Evolutionary conservation across 2,113 vertebrate genomes (phyloP).

Genomic region (Neogale vison): DNA sequence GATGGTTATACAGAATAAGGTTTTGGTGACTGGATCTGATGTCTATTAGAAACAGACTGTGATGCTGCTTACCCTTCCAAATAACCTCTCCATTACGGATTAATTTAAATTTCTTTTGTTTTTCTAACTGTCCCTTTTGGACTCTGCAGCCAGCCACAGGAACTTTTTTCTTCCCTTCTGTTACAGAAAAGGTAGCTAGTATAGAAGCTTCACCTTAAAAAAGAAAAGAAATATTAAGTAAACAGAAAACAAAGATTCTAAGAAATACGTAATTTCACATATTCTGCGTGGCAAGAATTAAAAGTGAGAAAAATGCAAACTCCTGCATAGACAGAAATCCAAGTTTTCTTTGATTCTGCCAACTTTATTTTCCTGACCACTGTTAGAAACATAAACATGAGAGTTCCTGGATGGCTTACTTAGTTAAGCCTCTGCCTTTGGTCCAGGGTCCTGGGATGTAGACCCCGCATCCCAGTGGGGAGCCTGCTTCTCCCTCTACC

Average conservation of each 20-base stretch:
- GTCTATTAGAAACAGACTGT: background rate
- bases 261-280: background rate
- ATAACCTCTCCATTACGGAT: constrained; percentile 84
- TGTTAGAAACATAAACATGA: background rate
- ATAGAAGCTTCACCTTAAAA: constrained; percentile 91
- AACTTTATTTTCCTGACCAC: constrained; percentile 13
- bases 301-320: background rate
- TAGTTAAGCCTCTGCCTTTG: background rate
- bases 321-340: background rate
- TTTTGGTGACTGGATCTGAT: background rate
- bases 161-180: constrained; percentile 92
- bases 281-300: background rate
- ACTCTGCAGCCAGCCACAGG: constrained; percentile 96
- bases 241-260: background rate
- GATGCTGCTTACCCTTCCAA: constrained; percentile 92
- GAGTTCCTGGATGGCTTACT: background rate
- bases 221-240: constrained; percentile 18
- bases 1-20: background rate
- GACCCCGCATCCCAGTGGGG: background rate
- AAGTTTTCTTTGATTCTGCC: background rate
- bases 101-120: constrained; percentile 89
- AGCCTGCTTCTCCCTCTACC: background rate
- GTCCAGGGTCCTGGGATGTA: background rate
- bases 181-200: constrained; percentile 89
- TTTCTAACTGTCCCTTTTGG: constrained; percentile 93